Evolutionary conservation across 2,888 invertebrate genomes (phyloP), one percentile per base, ranked within the genome.

Genomic region (Eretmocerus hayati): DNA sequence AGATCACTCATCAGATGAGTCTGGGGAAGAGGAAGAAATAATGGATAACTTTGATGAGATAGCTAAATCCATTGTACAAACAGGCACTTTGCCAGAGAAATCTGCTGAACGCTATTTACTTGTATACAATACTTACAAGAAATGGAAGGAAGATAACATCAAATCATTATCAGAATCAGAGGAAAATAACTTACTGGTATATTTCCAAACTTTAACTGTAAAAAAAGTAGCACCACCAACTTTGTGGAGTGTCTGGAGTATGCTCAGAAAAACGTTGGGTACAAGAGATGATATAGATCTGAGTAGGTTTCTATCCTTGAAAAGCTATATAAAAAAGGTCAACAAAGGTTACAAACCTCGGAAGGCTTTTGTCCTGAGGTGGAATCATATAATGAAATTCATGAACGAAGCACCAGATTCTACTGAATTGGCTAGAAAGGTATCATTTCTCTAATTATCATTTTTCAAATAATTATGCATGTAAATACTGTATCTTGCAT

Each of bases 371-470:
- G 44, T 51, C 8, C 46, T 56, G 13, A 51, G 44, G 31, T 58
- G 55, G 55, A 22, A 41, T 33, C 46, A 57, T 22, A 53, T 58
- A 9, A 36, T 44, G 40, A 47, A 52, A 21, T 56, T 58, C 31
- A 52, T 52, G 23, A 30, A 37, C 6, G 19, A 19, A 13, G 54
- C 56, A 46, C 18, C 53, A 43, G 52, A 58, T 37, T 9, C n/a
- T 19, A 30, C 20, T 15, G n/a, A 38, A n/a, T 48, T 48, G 26
- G 39, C 33, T 31, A 9, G 6, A 5, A 48, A 48, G 39, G 43
- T 48, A 42, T 31, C 15, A 43, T 44, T 48, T 11, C 6, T 15
- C n/a, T 21, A 30, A 5, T 5, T 15, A 5, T 16, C 15, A 2
- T 36, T 1, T 20, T 9, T 35, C 16, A 30, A 5, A 2, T 1